These are phyloP conservation scores for Atta colombica DNA, from an alignment of 1,140 invertebrate genomes.

Conservation along the genomic window DNA sequence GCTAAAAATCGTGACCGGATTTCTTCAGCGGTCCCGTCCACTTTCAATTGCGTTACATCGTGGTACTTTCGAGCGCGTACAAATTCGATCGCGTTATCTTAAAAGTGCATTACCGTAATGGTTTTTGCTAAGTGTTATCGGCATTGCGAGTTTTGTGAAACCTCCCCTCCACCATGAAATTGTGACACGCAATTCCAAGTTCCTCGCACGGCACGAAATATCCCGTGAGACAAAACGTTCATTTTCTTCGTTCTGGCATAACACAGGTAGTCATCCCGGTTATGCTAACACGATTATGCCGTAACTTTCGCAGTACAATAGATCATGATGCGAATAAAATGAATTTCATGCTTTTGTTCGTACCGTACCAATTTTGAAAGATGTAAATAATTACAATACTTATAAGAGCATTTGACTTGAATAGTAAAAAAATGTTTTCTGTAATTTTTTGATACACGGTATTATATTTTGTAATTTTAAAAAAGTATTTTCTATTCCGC, in stretches of 20 bases:
- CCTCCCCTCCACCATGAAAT: slow-evolving; percentile 3
- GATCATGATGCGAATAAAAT: slow-evolving; percentile 21
- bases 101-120: slow-evolving; percentile 56
- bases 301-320: slow-evolving; percentile 20
- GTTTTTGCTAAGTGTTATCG: slow-evolving; percentile 23
- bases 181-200: neutral
- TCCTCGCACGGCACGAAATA: slow-evolving; percentile 6
- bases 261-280: slow-evolving; percentile 14
- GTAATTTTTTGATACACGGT: neutral
- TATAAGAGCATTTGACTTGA: neutral
- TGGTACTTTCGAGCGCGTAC: slow-evolving; percentile 36
- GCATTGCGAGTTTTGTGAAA: slow-evolving; percentile 19
- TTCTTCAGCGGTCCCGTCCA: slow-evolving; percentile 22
- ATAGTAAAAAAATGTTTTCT: neutral
- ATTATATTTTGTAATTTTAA: neutral
- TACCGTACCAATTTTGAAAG: neutral
- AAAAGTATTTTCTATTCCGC: neutral
- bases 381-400: neutral
- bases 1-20: slow-evolving; percentile 37
- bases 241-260: slow-evolving; percentile 18
- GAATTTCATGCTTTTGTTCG: neutral
- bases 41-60: slow-evolving; percentile 53
- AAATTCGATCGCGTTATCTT: neutral
- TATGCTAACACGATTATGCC: slow-evolving; percentile 19
- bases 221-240: slow-evolving; percentile 37